Conservation (phyloP, 1,140 invertebrate genomes). For the Orchestia grillus region DNA sequence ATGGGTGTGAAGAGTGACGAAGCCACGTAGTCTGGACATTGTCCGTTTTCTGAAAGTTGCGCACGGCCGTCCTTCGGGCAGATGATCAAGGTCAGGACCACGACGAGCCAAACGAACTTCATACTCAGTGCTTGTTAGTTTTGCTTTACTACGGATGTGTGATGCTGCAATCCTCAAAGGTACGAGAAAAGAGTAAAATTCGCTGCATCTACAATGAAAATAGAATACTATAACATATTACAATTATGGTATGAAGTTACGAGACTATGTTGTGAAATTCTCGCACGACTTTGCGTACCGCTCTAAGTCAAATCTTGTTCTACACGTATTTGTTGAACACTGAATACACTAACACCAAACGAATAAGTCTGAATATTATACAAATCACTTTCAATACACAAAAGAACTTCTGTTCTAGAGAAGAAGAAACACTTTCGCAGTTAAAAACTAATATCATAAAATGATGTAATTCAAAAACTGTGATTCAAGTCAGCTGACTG, state of each 20-base stretch:
- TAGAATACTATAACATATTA: background rate
- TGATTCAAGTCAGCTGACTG: background rate
- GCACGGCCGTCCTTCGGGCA: background rate
- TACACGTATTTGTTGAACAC: background rate
- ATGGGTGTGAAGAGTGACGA: constrained; percentile 27
- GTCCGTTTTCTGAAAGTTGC: constrained; percentile 27
- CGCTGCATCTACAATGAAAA: background rate
- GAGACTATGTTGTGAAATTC: background rate
- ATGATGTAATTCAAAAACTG: too few species aligned
- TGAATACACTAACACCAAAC: background rate
- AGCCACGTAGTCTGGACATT: constrained; percentile 22
- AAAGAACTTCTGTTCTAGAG: background rate
- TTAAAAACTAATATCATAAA: background rate
- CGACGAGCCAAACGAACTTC: background rate
- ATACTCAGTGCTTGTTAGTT: background rate
- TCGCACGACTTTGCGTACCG: background rate
- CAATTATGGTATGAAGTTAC: background rate
- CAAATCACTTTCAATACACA: background rate
- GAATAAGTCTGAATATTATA: background rate
- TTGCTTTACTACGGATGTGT: background rate
- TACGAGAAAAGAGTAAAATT: background rate
- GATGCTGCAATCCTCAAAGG: background rate
- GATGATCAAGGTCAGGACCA: background rate
- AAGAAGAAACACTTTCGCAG: background rate
- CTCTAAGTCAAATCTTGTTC: background rate